These are phyloP conservation scores for Gortyna flavago DNA, from an alignment of 2,888 invertebrate species.

Conservation along the genomic window DNA sequence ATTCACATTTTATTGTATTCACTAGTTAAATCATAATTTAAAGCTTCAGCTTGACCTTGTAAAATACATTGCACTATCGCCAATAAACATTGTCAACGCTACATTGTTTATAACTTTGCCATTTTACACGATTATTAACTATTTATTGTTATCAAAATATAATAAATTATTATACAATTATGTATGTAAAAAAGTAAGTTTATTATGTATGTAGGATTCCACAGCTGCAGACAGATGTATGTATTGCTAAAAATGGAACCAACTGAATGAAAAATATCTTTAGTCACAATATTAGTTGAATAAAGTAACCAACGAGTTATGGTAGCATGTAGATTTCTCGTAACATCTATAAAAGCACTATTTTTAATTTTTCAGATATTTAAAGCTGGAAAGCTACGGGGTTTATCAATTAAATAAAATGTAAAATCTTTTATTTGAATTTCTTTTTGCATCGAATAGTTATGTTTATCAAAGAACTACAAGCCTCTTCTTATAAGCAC, in stretches of 20 bases:
- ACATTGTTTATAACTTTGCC: conserved; percentile 62
- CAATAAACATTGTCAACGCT: conserved; percentile 50
- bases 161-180: conserved; percentile 30
- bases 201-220: conserved; percentile 41
- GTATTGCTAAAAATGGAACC: conserved; percentile 22
- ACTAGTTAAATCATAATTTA: conserved; percentile 49
- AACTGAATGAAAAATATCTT: conserved; percentile 6
- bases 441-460: not conserved
- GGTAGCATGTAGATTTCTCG: conserved; percentile 37
- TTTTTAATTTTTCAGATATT: conserved; percentile 61
- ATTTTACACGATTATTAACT: conserved; percentile 62
- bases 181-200: conserved; percentile 40
- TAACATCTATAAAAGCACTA: conserved; percentile 40
- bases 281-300: conserved; percentile 6
- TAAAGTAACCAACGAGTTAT: conserved; percentile 13
- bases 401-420: conserved; percentile 14
- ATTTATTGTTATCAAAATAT: conserved; percentile 38
- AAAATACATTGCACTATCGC: conserved; percentile 54
- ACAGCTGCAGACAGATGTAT: conserved; percentile 15
- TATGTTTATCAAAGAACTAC: conserved; percentile 37
- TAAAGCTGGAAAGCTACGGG: conserved; percentile 51
- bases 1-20: conserved; percentile 54
- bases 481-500: conserved; percentile 18
- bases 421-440: conserved; percentile 7
- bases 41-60: conserved; percentile 65